phyloP scores from a whole-genome alignment of 1,140 invertebrate genomes.

The Trachymyrmex cornetzi region DNA sequence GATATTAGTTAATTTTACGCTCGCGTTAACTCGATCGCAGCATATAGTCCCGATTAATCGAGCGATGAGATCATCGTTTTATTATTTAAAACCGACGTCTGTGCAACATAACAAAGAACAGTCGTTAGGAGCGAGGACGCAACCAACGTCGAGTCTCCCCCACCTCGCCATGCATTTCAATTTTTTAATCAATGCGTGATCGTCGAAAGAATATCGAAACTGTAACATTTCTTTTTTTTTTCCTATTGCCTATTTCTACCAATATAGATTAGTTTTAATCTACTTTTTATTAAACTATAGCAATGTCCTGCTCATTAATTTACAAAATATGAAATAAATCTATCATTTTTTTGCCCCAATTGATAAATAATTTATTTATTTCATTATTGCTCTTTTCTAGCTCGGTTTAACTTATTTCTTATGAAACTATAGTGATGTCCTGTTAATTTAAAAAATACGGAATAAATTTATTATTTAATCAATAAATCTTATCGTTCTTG shows the following conservation, averaged over 20 bases:
- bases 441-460: too few relatives aligned
- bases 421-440: too few relatives aligned
- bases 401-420: too few relatives aligned
- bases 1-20: not conserved
- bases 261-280: too few relatives aligned
- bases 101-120: slow-evolving; percentile 42
- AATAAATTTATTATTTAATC: too few relatives aligned
- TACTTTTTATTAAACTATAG: too few relatives aligned
- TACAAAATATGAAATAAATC: too few relatives aligned
- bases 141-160: not conserved
- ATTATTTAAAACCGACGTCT: slow-evolving; percentile 21
- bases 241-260: not conserved
- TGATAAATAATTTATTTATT: too few relatives aligned
- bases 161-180: not conserved
- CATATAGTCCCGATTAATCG: slow-evolving; percentile 32
- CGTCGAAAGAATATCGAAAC: not conserved
- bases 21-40: not conserved
- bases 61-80: slow-evolving; percentile 32
- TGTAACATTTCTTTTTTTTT: not conserved
- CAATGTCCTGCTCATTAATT: too few relatives aligned
- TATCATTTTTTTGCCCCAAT: too few relatives aligned
- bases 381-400: too few relatives aligned
- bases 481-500: too few relatives aligned
- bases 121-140: not conserved
- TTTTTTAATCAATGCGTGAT: not conserved